Evolutionary conservation across 2,113 vertebrate species (phyloP).

Genomic region (Ptilorrhoa leucosticta): DNA sequence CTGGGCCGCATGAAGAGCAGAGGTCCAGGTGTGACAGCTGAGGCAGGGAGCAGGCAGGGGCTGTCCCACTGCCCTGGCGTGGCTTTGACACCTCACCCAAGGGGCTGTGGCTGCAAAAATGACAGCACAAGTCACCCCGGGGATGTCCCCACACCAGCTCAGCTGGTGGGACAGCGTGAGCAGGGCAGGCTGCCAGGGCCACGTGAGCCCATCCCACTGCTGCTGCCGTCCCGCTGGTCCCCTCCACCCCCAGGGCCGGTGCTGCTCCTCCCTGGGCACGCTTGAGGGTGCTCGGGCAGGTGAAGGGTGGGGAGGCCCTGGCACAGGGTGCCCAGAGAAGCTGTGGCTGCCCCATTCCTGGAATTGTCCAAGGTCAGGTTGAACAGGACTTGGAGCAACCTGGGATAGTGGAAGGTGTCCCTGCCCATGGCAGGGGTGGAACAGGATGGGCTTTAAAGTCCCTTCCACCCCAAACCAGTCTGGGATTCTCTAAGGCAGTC

Average conservation of each 20-base stretch:
- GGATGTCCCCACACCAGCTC: background rate
- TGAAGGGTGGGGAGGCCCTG: fast-evolving
- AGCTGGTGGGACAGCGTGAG: background rate
- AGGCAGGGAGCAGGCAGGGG: background rate
- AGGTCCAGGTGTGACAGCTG: fast-evolving
- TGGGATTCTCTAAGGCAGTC: background rate
- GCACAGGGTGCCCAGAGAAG: background rate
- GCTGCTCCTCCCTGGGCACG: background rate
- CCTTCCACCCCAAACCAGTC: background rate
- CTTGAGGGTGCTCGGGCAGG: fast-evolving
- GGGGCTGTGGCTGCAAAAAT: background rate
- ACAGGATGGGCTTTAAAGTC: fast-evolving
- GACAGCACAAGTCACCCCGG: background rate
- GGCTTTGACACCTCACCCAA: background rate
- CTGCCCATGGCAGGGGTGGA: too few species aligned
- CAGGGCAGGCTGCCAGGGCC: background rate
- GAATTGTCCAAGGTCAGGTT: fast-evolving
- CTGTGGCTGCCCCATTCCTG: background rate
- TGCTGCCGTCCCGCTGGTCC: fast-evolving
- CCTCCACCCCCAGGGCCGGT: fast-evolving
- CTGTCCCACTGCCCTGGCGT: background rate
- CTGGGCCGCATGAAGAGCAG: fast-evolving
- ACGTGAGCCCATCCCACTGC: fast-evolving
- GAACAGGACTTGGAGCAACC: fast-evolving
- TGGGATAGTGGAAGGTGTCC: background rate